Conservation (phyloP, 2,113 vertebrate species). For the Butorides virescens region DNA sequence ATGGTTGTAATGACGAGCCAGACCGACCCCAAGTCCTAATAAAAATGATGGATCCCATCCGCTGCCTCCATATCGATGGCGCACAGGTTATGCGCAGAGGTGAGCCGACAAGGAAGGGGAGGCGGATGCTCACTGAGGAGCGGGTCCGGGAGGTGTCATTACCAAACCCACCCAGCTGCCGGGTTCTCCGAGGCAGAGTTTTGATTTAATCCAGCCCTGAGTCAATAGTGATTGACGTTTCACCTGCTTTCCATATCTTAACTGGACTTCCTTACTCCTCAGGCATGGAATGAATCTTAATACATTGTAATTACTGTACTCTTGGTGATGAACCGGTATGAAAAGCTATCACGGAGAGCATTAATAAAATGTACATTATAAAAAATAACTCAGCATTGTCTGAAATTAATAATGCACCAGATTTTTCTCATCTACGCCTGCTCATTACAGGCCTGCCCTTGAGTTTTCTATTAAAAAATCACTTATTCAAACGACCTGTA, state of each 20-base stretch:
- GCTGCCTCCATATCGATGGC: fast-evolving
- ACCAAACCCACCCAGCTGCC: neutral
- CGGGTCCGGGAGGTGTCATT: neutral
- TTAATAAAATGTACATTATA: slow-evolving; percentile 65
- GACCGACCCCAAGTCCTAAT: neutral
- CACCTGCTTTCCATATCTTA: slow-evolving; percentile 14
- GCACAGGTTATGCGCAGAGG: fast-evolving
- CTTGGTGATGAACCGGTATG: slow-evolving; percentile 39
- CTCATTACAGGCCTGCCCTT: slow-evolving; percentile 5
- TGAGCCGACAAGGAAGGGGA: neutral
- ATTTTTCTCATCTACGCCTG: neutral
- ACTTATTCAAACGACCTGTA: slow-evolving; percentile 1
- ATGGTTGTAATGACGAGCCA: neutral
- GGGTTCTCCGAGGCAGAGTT: neutral
- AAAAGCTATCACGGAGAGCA: slow-evolving; percentile 46
- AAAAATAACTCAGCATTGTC: slow-evolving; percentile 7
- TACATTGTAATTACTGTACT: slow-evolving; percentile 65
- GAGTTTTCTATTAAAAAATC: slow-evolving; percentile 36
- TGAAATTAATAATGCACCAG: slow-evolving; percentile 44
- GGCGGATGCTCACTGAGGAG: neutral
- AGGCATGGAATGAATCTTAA: slow-evolving; percentile 65
- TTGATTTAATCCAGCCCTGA: neutral
- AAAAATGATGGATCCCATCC: neutral
- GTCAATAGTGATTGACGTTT: slow-evolving; percentile 26
- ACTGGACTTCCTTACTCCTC: slow-evolving; percentile 55